These are phyloP conservation scores for Pseudoatta argentina DNA, from an alignment of 1,140 invertebrate genomes.

Conservation along the genomic window DNA sequence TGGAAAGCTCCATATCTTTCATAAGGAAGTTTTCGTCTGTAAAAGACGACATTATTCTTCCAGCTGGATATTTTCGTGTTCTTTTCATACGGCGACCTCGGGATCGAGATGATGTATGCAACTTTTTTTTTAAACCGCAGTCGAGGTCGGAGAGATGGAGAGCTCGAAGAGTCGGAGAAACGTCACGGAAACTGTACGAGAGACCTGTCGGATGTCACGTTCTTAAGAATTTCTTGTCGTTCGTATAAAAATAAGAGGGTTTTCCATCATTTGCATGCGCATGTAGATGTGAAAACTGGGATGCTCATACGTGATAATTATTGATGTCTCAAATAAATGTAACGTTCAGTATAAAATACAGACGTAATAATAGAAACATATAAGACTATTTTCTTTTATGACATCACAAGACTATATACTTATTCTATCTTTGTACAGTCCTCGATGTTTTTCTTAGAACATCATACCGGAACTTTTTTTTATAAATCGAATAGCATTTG, in stretches of 20 bases:
- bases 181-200: background rate
- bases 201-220: background rate
- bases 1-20: too few species aligned
- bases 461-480: slow-evolving; percentile 6
- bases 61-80: background rate
- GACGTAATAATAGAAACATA: background rate
- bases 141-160: background rate
- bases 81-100: background rate
- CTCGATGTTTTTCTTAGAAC: slow-evolving; percentile 5
- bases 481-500: background rate
- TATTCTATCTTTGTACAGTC: background rate
- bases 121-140: background rate
- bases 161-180: background rate
- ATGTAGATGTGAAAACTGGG: background rate
- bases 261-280: background rate
- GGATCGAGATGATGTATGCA: background rate
- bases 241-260: background rate
- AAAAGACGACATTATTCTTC: background rate
- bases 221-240: background rate
- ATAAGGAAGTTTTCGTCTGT: too few species aligned
- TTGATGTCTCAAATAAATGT: background rate
- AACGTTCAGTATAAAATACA: background rate
- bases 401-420: background rate
- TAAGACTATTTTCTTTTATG: slow-evolving; percentile 2
- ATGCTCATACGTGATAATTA: background rate